phyloP scores from a whole-genome alignment of 2,113 vertebrate genomes.

The Prunella himalayana region DNA sequence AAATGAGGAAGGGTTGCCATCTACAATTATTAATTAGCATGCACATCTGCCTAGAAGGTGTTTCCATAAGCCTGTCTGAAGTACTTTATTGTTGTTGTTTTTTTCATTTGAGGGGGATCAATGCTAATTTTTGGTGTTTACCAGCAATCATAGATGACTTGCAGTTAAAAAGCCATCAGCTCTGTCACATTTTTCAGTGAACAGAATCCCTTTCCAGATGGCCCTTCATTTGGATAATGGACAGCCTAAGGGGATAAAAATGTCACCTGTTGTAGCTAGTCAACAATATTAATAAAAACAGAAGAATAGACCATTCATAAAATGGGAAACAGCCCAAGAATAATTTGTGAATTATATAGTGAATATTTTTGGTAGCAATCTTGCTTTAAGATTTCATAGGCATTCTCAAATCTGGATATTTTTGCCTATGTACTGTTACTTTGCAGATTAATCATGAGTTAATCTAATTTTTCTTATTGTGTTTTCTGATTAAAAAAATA shows the following conservation, averaged over 20 bases:
- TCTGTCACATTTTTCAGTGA: constrained; percentile 79
- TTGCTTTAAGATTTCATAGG: constrained; percentile 8
- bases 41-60: constrained; percentile 65
- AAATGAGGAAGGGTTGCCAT: constrained; percentile 62
- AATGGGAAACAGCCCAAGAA: constrained; percentile 22
- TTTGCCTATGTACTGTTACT: neutral
- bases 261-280: constrained; percentile 78
- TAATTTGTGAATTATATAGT: constrained; percentile 41
- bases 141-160: constrained; percentile 80
- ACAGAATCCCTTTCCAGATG: constrained; percentile 82
- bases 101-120: constrained; percentile 73
- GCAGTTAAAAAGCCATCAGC: constrained; percentile 83
- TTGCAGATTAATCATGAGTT: neutral
- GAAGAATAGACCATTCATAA: constrained; percentile 59
- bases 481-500: neutral
- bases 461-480: neutral
- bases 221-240: constrained; percentile 81
- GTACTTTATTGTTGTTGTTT: constrained; percentile 71
- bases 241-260: constrained; percentile 79
- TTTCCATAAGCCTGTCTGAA: constrained; percentile 63
- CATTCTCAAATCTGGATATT: neutral
- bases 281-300: constrained; percentile 75
- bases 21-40: constrained; percentile 62
- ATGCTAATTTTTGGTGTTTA: constrained; percentile 75
- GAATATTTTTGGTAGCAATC: constrained; percentile 18